phyloP scores from a whole-genome alignment of 2,113 vertebrate species.

The Prietella phreatophila region DNA sequence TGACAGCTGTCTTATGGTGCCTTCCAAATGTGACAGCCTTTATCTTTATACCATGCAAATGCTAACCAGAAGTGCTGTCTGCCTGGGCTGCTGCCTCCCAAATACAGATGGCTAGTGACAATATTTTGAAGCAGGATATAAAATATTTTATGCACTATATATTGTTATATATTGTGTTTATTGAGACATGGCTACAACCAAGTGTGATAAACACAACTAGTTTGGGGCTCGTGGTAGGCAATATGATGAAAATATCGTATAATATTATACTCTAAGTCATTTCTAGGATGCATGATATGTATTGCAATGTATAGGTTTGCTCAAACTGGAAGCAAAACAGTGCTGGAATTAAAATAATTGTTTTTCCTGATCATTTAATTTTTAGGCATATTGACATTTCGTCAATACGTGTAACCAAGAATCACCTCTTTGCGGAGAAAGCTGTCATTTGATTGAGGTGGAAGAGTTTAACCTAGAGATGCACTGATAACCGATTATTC shows the following conservation, averaged over 20 bases:
- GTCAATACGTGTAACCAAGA: neutral
- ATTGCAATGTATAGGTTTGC: neutral
- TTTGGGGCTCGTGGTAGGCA: neutral
- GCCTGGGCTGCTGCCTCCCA: neutral
- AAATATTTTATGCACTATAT: neutral
- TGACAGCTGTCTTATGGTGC: conserved; percentile 7
- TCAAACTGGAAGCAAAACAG: neutral
- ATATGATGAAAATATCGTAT: neutral
- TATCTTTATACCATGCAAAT: conserved; percentile 16
- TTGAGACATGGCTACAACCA: neutral
- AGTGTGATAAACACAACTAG: neutral
- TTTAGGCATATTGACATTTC: neutral
- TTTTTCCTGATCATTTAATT: neutral
- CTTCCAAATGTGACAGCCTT: neutral
- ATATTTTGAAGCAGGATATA: neutral
- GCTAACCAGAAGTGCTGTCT: conserved; percentile 7
- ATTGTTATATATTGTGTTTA: neutral
- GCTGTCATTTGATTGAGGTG: neutral
- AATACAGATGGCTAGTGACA: conserved; percentile 11
- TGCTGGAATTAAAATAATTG: neutral
- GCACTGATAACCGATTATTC: no score
- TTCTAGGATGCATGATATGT: neutral
- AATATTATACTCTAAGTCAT: neutral
- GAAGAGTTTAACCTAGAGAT: neutral
- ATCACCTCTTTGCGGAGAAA: neutral